A percentile compares a stretch with the other conserved stretches of the same genome.
phyloP scores from a whole-genome alignment of 2,113 vertebrate species.

The Cyphomyrus plagiostoma region DNA sequence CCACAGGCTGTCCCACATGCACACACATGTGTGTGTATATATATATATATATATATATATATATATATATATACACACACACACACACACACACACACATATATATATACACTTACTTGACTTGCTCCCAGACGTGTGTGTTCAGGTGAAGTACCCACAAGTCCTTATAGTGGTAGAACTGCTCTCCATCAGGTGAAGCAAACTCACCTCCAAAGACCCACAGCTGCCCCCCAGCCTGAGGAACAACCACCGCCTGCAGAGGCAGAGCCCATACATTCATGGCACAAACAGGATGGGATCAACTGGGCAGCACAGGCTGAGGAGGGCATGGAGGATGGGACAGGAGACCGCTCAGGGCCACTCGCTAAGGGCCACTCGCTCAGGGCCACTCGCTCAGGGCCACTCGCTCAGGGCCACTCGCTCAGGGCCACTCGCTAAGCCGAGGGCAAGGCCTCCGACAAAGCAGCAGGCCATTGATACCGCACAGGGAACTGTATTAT shows the following conservation, averaged over 20 bases:
- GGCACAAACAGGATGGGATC: neutral
- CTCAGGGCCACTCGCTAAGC: neutral
- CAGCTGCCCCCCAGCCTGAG: conserved; percentile 83
- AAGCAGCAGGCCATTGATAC: neutral
- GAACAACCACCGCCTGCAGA: conserved; percentile 74
- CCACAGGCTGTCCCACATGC: neutral
- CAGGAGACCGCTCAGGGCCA: neutral
- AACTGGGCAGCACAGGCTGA: neutral
- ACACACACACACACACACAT: conserved; percentile 32
- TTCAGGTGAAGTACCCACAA: conserved; percentile 93
- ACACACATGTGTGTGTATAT: conserved; percentile 16
- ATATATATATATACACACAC: neutral
- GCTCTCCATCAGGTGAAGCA: conserved; percentile 83
- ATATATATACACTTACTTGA: conserved; percentile 68
- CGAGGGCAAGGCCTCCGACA: neutral
- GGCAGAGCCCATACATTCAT: conserved; percentile 14
- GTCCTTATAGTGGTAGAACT: conserved; percentile 97
- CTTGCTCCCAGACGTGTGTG: conserved; percentile 84
- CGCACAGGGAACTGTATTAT: neutral
- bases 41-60: conserved; percentile 1
- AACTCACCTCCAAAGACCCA: conserved; percentile 98
- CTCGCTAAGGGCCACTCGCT: no score
- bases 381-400: no score
- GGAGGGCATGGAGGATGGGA: no score
- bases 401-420: no score